These are phyloP conservation scores for Euschistus heros DNA, from an alignment of 1,140 invertebrate species.

Conservation along the genomic window DNA sequence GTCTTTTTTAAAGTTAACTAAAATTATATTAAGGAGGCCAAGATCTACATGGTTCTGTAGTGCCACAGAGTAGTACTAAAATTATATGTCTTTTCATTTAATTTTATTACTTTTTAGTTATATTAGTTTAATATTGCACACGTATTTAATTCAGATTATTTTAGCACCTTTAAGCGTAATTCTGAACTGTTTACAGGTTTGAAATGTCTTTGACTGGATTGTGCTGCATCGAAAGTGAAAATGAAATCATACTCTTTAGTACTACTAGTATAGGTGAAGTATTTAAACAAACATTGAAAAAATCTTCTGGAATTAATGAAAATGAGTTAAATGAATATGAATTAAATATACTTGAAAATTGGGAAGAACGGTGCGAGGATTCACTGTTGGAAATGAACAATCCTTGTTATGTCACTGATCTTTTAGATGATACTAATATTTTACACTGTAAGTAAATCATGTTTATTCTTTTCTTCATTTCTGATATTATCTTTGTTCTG, in stretches of 20 bases:
- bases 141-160: not conserved
- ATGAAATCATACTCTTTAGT: not conserved
- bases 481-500: not conserved
- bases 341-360: not conserved
- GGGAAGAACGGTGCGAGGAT: not conserved
- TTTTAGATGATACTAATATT: not conserved
- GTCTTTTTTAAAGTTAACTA: not conserved
- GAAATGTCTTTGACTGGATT: not conserved
- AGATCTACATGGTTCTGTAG: not conserved
- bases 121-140: not conserved
- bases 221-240: not conserved
- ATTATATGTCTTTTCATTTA: not conserved
- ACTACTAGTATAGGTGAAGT: constrained; percentile 1
- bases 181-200: not conserved
- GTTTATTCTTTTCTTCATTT: not conserved
- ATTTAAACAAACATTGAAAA: constrained; percentile 5
- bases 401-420: not conserved
- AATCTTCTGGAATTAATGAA: not conserved
- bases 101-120: not conserved
- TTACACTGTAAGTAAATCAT: not conserved
- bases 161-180: not conserved
- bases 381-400: not conserved
- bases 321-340: not conserved
- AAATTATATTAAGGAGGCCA: not conserved
- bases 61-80: no score